Base-by-base conservation (phyloP, 2,797 vertebrate genomes). In the Lates japonicus region DNA sequence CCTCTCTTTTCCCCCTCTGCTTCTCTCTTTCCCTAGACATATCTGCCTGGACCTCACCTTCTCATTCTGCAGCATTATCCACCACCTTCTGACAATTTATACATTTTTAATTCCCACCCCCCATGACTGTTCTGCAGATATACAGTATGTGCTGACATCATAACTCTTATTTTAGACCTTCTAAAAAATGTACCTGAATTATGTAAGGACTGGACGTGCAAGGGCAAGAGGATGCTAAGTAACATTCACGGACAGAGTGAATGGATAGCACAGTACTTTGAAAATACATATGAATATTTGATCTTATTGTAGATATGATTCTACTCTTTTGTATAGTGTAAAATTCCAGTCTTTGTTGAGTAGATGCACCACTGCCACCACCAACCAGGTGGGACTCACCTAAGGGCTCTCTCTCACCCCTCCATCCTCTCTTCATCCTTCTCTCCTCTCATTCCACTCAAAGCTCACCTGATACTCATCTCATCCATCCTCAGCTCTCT, bases 121-220 rank as follows among this genome's bases (percentile, higher is more conserved):
- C 59, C 52, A 70, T 88, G 76, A 68, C 69, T 9, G 1, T 66
- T 54, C 71, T 72, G 76, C 80, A 84, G 70, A 68, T 66, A 58
- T 42, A 29, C 25, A 29, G 25, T 29, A 44, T 70, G 49, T 69
- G 78, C 86, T 90, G 85, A 84, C 41, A 59, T 82, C 66, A 65
- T 48, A 65, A 57, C 17, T 86, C 78, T 86, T 83, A 85, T 87
- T 90, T 91, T 85, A 87, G 85, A 87, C 62, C 64, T 82, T 39
- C 12, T 49, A 65, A 61, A 42, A 86, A 87, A 82, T 80, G 35
- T 67, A 81, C 70, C 61, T 82, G 70, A 61, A 67, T 70, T 83
- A 78, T 11, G 33, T 61, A 74, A 84, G 61, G 54, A 41, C 25
- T 55, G 57, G 49, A 63, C 1, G 10, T 63, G 49, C 10, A 41